Evolutionary conservation across 2,113 vertebrate genomes (phyloP), one percentile per base, ranked within the genome.

Genomic region (Eulacestoma nigropectus): DNA sequence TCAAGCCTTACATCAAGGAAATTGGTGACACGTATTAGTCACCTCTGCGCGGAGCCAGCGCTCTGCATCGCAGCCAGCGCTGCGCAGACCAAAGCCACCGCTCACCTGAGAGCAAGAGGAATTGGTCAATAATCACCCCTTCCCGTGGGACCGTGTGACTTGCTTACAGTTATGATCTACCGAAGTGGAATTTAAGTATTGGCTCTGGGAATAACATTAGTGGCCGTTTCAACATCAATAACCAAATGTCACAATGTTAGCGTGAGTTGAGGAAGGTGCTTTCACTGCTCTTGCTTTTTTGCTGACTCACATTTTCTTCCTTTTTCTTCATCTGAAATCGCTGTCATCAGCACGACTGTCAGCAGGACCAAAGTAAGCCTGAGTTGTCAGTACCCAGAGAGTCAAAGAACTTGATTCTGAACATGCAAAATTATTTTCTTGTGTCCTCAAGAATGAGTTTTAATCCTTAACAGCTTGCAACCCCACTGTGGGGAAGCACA

Each of bases 321-420:
- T 90, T 95, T 94, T 80, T 80, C 80, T 92, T 95, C 62, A 85
- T 85, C 52, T 72, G 81, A 87, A 96, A 95, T 84, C 1, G 32
- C 88, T 93, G 86, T 22, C 92, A 88, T 94, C 90, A 94, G 95
- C 96, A 88, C 0, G 18, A n/a, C 82, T 93, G 90, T 63, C 93
- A 77, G 77, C 35, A 63, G 63, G 84, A 91, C 90, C 77, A 76
- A 90, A 86, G 68, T 4, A 32, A 95, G 73, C 73, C 47, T 37
- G 78, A 93, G 82, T 16, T 95, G 90, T 75, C 76, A 86, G 62
- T 84, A 87, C 30, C 47, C 94, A 56, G 83, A 46, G 83, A 80
- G 83, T 19, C 69, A 75, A 77, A 89, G 65, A 60, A 73, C 59
- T 41, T 84, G 55, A 79, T 88, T 87, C 44, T 81, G 47, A 93